phyloP scores from a whole-genome alignment of 2,888 invertebrate species.

The Polymixis lichenea region DNA sequence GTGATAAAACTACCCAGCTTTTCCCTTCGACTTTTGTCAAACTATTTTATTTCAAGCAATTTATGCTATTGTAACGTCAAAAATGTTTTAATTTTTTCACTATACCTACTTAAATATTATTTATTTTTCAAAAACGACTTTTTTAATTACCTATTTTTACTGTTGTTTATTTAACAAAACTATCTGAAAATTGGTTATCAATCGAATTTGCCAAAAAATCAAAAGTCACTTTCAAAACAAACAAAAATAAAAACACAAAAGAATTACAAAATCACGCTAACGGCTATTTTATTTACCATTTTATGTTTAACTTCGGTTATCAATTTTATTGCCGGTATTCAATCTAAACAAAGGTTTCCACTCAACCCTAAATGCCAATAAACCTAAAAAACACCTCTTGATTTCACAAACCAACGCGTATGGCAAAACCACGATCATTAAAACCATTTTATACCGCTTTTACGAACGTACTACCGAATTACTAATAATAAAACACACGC shows the following conservation, averaged over 20 bases:
- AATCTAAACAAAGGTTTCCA: constrained; percentile 86
- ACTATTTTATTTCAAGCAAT: background rate
- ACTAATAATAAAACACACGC: constrained; percentile 87
- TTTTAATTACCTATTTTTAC: too few species aligned
- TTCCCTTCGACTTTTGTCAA: background rate
- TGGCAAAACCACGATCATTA: constrained; percentile 86
- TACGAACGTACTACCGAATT: constrained; percentile 83
- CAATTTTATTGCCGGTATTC: constrained; percentile 82
- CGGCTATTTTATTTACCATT: constrained; percentile 63
- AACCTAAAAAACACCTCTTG: constrained; percentile 87
- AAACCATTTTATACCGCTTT: constrained; percentile 82
- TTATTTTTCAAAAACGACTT: background rate
- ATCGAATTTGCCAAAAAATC: background rate
- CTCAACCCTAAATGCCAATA: constrained; percentile 85
- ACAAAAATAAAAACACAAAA: constrained; percentile 60
- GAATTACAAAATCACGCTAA: constrained; percentile 66
- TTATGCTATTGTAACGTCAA: background rate
- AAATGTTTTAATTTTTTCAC: background rate
- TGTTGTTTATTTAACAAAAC: background rate
- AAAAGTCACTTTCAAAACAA: constrained; percentile 39
- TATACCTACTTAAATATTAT: too few species aligned
- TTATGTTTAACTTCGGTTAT: constrained; percentile 70
- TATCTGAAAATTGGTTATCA: background rate
- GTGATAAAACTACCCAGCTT: background rate
- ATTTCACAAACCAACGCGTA: constrained; percentile 86